Evolutionary conservation across 2,888 invertebrate genomes (phyloP), one percentile per base, ranked within the genome.

Genomic region (Drosophila borborema): DNA sequence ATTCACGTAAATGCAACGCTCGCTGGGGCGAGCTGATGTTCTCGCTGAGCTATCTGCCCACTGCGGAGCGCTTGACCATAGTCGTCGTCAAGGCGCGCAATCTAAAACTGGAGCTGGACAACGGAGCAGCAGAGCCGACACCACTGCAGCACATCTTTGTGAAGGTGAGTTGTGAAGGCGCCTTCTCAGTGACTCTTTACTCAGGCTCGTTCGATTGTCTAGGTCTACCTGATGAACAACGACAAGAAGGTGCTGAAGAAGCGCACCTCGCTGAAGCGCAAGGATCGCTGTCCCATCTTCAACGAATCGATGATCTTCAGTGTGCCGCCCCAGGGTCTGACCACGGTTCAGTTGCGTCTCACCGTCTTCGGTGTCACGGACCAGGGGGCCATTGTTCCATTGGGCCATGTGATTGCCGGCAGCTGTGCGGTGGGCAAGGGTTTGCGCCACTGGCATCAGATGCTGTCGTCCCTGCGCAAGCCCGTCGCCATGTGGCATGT

Each of bases 401-500:
- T 97, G 70, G 97, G 97, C 20, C 97, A 97, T 92, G 95, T 97
- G 62, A 96, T 97, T 73, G 95, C 97, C 18, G 97, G 97, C 31
- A 95, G 96, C 45, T 95, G 95, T 86, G 95, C 96, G 16, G 94
- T 95, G 45, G 97, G 97, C 64, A 93, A 96, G 88, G 95, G 96
- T 2, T 91, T 96, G 60, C 95, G 95, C 31, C 97, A 97, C 90
- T 97, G 97, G 97, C 96, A 96, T 90, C 97, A 97, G 93, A 97
- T 97, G 97, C 94, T 97, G 91, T 94, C 96, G 41, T 96, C 96
- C 20, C 94, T 96, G 53, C 94, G 97, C 74, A 97, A 96, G 91
- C 97, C 97, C 0, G 95, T 97, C 10, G 96, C 96, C 40, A 97
- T 97, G 97, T 97, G 97, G 97, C 97, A 97, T 92, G 95, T 96